Evolutionary conservation across 2,888 invertebrate genomes (phyloP).

Genomic region (Himalopsyche kuldschensis): DNA sequence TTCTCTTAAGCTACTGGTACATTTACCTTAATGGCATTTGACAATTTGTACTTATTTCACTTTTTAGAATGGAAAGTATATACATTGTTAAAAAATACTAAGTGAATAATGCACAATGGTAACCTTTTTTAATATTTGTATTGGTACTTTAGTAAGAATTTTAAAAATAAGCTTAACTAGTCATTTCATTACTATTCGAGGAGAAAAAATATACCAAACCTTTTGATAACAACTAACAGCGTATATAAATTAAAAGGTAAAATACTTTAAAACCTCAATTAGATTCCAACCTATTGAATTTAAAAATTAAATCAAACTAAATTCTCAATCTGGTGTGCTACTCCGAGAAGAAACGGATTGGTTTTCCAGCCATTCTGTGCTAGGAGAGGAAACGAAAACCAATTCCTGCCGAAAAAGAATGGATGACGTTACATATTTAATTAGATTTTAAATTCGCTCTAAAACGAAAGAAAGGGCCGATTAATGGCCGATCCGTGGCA

Average conservation of each 20-base stretch:
- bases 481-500: conserved; percentile 22
- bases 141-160: too few species aligned
- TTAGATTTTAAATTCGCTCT: conserved; percentile 33
- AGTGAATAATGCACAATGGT: too few species aligned
- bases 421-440: conserved; percentile 29
- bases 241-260: not conserved
- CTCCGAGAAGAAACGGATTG: not conserved
- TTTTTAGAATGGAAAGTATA: too few species aligned
- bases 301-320: not conserved
- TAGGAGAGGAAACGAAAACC: conserved; percentile 15
- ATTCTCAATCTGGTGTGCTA: not conserved
- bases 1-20: too few species aligned
- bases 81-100: too few species aligned
- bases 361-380: not conserved
- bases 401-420: conserved; percentile 11
- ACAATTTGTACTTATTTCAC: too few species aligned
- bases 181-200: too few species aligned
- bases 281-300: not conserved
- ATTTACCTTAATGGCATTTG: too few species aligned
- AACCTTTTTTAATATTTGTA: too few species aligned
- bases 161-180: too few species aligned
- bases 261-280: not conserved
- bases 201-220: too few species aligned
- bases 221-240: too few species aligned
- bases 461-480: conserved; percentile 34